Evolutionary conservation across 2,113 vertebrate species (phyloP), one percentile per base, ranked within the genome.

Genomic region (Trachemys scripta): DNA sequence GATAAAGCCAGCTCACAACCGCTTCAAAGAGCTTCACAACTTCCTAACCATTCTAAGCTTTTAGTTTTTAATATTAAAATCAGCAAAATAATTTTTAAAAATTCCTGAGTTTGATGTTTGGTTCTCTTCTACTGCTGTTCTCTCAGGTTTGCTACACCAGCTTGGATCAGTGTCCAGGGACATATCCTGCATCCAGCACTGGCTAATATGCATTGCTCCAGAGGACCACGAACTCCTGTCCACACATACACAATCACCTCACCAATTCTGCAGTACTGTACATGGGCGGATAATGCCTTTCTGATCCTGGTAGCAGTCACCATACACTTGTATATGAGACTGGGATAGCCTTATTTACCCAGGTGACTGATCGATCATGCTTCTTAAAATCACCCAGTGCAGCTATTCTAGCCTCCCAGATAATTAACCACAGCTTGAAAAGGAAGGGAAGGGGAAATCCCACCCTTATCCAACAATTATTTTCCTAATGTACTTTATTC

Each of bases 161-260:
- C 2, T 25, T n/a, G 0, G 0, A 90, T 65, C 45, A 14, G 47
- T 53, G 19, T 56, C 49, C 80, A 53, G 45, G 8, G 81, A 87
- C 1, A 2, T 22, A 24, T 17, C 82, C 49, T 0, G 6, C 9
- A 38, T 56, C 53, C 8, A 27, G 16, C 16, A 1, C 1, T 38
- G 62, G 80, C 65, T 92, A 72, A 10, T 38, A 10, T 2, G 0
- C 82, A 6, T 5, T 57, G 42, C 51, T 84, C 7, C 49, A 76
- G n/a, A 5, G 22, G 20, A 2, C 27, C 3, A 7, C 8, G 14
- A 69, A 50, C 17, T 50, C 49, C 1, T 3, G 19, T 24, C 5
- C 20, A 27, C 38, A 27, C 12, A 27, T 53, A 62, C 24, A 62
- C 38, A 45, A 25, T 29, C 12, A 16, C 38, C 24, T 54, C n/a